These are phyloP conservation scores for Xestia xanthographa DNA, from an alignment of 2,888 invertebrate genomes.

Conservation along the genomic window DNA sequence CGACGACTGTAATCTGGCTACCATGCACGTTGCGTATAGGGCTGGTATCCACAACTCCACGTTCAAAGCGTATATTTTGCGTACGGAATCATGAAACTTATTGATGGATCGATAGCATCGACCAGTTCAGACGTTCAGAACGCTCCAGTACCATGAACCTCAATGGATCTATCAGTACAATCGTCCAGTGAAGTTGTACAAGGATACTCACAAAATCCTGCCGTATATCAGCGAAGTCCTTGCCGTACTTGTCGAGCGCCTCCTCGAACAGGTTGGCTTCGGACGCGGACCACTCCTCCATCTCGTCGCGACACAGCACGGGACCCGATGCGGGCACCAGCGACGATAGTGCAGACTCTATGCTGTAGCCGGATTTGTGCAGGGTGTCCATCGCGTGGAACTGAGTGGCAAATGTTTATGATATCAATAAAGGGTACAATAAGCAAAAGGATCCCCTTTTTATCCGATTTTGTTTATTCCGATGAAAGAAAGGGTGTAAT, in stretches of 20 bases:
- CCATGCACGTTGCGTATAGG: neutral
- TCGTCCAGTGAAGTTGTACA: neutral
- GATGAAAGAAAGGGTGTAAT: neutral
- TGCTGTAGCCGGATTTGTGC: conserved; percentile 97
- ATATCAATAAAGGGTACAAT: neutral
- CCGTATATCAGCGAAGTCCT: conserved; percentile 99
- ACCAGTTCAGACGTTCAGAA: neutral
- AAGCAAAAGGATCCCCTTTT: neutral
- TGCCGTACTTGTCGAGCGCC: conserved; percentile 99
- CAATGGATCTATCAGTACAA: neutral
- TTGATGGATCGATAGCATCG: neutral
- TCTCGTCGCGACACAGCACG: conserved; percentile 99
- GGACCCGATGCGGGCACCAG: conserved; percentile 98
- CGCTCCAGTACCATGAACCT: neutral
- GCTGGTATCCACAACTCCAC: neutral
- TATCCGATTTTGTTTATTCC: neutral
- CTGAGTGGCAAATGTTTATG: conserved; percentile 82
- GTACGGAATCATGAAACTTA: neutral
- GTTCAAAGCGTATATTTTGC: neutral
- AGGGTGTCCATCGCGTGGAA: conserved; percentile 99
- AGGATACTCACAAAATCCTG: conserved; percentile 97
- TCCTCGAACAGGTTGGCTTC: conserved; percentile 99
- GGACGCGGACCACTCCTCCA: conserved; percentile 99
- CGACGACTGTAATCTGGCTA: neutral
- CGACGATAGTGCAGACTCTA: conserved; percentile 97